phyloP scores from a whole-genome alignment of 1,140 invertebrate genomes.

The Armadillidium nasatum region DNA sequence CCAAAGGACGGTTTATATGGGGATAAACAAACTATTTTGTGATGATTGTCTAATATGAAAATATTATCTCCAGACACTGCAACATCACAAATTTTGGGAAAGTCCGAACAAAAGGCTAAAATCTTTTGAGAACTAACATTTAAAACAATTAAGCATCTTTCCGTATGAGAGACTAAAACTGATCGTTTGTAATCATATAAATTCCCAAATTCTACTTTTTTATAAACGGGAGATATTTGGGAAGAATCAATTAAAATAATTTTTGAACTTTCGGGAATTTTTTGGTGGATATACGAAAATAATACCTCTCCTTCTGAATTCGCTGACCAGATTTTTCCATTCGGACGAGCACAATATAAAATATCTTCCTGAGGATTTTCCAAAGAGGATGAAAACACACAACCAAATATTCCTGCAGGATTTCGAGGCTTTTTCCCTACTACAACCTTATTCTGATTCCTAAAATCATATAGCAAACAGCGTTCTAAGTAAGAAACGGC shows the following conservation, averaged over 20 bases:
- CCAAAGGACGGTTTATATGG: conserved; percentile 18
- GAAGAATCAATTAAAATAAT: conserved; percentile 20
- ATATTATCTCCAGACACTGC: conserved; percentile 28
- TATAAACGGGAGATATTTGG: conserved; percentile 21
- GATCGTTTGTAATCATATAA: conserved; percentile 20
- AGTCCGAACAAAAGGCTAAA: conserved; percentile 19
- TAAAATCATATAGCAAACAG: conserved; percentile 30
- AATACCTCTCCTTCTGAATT: conserved; percentile 28
- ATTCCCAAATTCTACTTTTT: conserved; percentile 29
- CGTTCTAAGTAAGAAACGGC: conserved; percentile 32
- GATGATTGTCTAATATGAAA: conserved; percentile 28
- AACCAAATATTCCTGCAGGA: conserved; percentile 34
- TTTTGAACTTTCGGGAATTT: conserved; percentile 20
- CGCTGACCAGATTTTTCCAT: conserved; percentile 29
- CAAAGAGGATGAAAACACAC: conserved; percentile 22
- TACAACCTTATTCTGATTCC: background rate
- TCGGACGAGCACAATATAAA: conserved; percentile 28
- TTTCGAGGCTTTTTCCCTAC: conserved; percentile 39
- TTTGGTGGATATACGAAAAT: conserved; percentile 31
- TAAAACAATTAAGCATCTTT: conserved; percentile 24
- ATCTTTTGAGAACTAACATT: conserved; percentile 23
- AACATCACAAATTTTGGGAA: conserved; percentile 25
- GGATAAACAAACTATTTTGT: conserved; percentile 28
- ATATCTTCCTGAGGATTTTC: background rate
- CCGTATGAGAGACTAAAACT: conserved; percentile 29